A percentile compares a stretch with the other conserved stretches of the same genome.
These are phyloP conservation scores for Calosoma granatense DNA, from an alignment of 1,140 invertebrate genomes.

Conservation along the genomic window DNA sequence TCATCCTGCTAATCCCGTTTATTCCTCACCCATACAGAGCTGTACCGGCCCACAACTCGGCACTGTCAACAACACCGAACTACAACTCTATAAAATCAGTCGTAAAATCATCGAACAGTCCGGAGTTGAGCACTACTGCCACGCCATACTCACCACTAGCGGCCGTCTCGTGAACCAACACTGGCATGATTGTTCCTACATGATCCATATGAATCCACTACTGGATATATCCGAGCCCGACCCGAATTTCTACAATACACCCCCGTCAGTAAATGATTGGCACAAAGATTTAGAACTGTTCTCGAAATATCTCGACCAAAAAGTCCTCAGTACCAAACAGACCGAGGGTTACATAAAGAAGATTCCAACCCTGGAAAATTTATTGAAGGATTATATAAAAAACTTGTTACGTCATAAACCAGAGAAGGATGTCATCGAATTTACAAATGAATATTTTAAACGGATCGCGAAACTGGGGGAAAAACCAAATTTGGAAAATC, in stretches of 20 bases:
- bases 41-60: constrained; percentile 36
- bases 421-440: constrained; percentile 42
- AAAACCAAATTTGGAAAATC: too few species aligned
- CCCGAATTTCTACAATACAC: constrained; percentile 30
- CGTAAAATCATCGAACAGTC: constrained; percentile 42
- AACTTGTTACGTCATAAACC: constrained; percentile 47
- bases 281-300: constrained; percentile 43
- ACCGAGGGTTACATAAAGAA: constrained; percentile 42
- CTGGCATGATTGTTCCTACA: constrained; percentile 41
- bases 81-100: constrained; percentile 41
- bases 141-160: constrained; percentile 37
- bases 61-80: constrained; percentile 35
- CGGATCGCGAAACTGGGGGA: too few species aligned
- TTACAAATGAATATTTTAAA: constrained; percentile 48
- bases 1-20: too few species aligned
- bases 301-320: constrained; percentile 48
- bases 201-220: constrained; percentile 43
- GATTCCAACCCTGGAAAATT: constrained; percentile 42
- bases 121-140: constrained; percentile 37
- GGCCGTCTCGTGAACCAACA: constrained; percentile 43
- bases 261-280: too few species aligned
- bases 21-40: too few species aligned
- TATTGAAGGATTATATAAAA: constrained; percentile 48
- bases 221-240: constrained; percentile 18
- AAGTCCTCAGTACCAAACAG: constrained; percentile 37